These are phyloP conservation scores for Patiria miniata DNA, from an alignment of 35 echinoderm and acorn worm genomes.

Conservation along the genomic window DNA sequence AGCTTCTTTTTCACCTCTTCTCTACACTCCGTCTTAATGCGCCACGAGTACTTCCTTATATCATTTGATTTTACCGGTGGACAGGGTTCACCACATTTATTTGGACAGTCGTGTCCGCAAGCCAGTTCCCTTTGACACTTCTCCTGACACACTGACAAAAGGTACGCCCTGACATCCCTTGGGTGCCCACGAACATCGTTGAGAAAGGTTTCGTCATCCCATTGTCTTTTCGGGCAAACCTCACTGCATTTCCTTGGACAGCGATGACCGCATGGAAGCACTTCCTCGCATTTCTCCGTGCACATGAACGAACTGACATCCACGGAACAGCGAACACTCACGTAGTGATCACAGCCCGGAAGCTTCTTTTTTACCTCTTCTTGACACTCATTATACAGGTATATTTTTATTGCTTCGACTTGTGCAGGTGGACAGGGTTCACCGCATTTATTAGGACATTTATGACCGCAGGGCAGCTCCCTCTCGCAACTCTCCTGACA, in stretches of 20 bases:
- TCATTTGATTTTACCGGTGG: not conserved
- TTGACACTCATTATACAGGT: not conserved
- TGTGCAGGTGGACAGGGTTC: slow-evolving; percentile 54
- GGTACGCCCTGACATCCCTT: not conserved
- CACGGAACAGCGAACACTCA: not conserved
- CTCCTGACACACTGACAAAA: not conserved
- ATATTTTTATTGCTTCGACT: too few species aligned
- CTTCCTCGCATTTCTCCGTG: not conserved
- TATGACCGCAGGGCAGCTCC: slow-evolving; percentile 60
- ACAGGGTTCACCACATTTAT: slow-evolving; percentile 60
- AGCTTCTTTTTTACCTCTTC: not conserved
- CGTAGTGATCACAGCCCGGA: not conserved
- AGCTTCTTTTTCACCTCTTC: not conserved
- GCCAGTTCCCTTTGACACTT: slow-evolving; percentile 21
- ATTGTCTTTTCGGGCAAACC: too few species aligned
- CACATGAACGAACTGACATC: not conserved
- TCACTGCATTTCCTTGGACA: slow-evolving; percentile 40
- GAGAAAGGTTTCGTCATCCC: too few species aligned
- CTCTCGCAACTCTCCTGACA: not conserved
- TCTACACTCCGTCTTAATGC: not conserved
- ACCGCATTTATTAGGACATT: slow-evolving; percentile 68
- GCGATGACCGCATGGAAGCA: slow-evolving; percentile 34
- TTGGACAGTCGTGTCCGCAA: slow-evolving; percentile 70
- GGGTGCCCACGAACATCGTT: not conserved
- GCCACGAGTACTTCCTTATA: not conserved